Conservation (phyloP, 2,797 vertebrate species). For the Neomorphus geoffroyi region DNA sequence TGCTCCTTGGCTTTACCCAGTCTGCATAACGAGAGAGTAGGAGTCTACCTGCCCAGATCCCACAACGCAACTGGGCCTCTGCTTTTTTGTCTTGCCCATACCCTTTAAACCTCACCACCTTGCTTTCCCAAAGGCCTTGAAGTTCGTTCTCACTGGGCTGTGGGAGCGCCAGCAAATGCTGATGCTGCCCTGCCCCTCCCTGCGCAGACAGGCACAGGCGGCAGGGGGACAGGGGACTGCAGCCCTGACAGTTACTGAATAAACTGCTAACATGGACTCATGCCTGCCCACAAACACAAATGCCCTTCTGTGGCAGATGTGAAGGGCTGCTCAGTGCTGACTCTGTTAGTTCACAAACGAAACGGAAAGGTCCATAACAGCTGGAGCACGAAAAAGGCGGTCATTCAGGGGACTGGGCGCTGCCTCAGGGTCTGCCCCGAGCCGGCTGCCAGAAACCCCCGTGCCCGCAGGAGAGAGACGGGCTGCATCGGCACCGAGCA, state of each 20-base stretch:
- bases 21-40: fast-evolving
- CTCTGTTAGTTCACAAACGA: background rate
- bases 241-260: background rate
- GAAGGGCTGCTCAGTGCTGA: background rate
- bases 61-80: background rate
- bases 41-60: background rate
- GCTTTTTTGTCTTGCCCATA: background rate
- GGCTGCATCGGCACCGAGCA: background rate
- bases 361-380: background rate
- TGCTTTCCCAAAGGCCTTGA: background rate
- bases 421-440: background rate
- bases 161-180: background rate
- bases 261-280: background rate
- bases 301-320: background rate
- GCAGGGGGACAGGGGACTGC: background rate
- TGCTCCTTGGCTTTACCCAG: background rate
- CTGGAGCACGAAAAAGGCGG: background rate
- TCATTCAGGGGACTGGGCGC: background rate
- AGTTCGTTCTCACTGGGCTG: background rate
- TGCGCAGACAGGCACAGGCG: fast-evolving
- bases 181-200: background rate
- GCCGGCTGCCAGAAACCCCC: background rate
- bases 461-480: background rate
- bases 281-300: background rate
- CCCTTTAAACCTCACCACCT: background rate